Base-by-base conservation (phyloP, 2,797 vertebrate species). In the Clamator glandarius region DNA sequence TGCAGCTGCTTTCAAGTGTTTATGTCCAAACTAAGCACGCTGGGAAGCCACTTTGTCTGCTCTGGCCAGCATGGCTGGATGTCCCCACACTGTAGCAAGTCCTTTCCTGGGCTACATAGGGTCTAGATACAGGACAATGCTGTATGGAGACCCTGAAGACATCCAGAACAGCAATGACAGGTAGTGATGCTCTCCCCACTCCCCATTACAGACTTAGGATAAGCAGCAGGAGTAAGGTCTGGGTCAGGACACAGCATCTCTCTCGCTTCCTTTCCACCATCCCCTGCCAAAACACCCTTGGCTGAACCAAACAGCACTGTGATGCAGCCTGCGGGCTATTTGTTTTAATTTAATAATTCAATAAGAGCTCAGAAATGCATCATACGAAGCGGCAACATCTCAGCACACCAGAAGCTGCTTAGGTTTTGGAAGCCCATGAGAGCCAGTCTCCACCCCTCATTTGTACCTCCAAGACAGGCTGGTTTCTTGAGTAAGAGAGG, bases 41-140 rank as follows among this genome's bases (percentile, higher is more conserved):
- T 15, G n/a, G 69, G 63, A 91, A 70, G 39, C 16, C 52, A 35
- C 48, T 4, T 25, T 12, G 19, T 21, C 59, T 72, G 28, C 42
- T 76, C 63, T 62, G 28, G 25, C 44, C 57, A 23, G 42, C 28
- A 35, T 0, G 0, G 10, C 17, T 39, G 21, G 13, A 31, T 31
- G 15, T 23, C 7, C n/a, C 9, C 17, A 36, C 0, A 0, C 7
- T 1, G 3, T 2, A 15, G 25, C 9, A n/a, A 48, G 13, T 25
- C 33, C 12, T 48, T 6, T 44, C 42, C 48, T 52, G 8, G 9
- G 23, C 33, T 59, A 11, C 7, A 9, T 19, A 35, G n/a, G 5
- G 13, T 17, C 21, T 29, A 6, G 28, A 20, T 41, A 24, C 20
- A 73, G 28, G 36, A 25, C 44, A 68, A 48, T 1, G 0, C 16